Percentiles rank a stretch among this genome's conserved stretches.
phyloP scores from a whole-genome alignment of 1,140 invertebrate species.

The fruit fly (Drosophila melanogaster) region DNA sequence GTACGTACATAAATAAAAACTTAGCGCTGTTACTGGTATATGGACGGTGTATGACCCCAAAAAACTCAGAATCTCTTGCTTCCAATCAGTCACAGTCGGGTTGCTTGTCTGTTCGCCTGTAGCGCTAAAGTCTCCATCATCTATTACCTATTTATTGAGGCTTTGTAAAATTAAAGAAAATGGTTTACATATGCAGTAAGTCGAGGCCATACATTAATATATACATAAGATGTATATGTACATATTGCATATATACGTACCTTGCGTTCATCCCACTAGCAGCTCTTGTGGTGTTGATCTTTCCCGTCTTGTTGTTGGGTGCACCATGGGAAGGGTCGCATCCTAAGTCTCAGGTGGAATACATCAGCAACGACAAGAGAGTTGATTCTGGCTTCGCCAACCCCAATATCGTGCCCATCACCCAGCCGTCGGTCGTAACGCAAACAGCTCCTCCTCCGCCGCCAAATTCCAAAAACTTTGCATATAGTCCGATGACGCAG shows the following conservation, averaged over 20 bases:
- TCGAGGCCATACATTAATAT: background rate
- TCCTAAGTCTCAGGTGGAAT: constrained; percentile 76
- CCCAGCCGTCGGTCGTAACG: constrained; percentile 56
- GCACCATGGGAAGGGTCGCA: constrained; percentile 47
- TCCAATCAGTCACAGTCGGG: constrained; percentile 29
- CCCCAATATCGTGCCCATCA: constrained; percentile 60
- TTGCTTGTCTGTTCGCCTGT: constrained; percentile 24
- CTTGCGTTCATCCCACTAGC: background rate
- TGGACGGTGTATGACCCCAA: constrained; percentile 10
- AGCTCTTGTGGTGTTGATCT: constrained; percentile 39
- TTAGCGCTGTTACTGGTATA: no score
- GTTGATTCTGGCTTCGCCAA: constrained; percentile 19
- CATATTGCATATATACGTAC: no score
- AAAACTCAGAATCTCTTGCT: background rate
- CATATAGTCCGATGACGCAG: constrained; percentile 59
- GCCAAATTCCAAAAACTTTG: constrained; percentile 66
- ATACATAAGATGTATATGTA: no score
- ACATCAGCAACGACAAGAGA: constrained; percentile 48
- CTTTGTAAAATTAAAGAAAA: background rate
- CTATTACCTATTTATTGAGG: background rate
- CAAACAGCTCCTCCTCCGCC: constrained; percentile 63
- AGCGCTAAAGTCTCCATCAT: background rate
- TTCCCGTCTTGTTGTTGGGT: background rate
- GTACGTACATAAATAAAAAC: background rate
- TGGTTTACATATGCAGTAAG: constrained; percentile 22